Base-by-base conservation (phyloP, 1,140 invertebrate genomes). In the Drosophila obscura region DNA sequence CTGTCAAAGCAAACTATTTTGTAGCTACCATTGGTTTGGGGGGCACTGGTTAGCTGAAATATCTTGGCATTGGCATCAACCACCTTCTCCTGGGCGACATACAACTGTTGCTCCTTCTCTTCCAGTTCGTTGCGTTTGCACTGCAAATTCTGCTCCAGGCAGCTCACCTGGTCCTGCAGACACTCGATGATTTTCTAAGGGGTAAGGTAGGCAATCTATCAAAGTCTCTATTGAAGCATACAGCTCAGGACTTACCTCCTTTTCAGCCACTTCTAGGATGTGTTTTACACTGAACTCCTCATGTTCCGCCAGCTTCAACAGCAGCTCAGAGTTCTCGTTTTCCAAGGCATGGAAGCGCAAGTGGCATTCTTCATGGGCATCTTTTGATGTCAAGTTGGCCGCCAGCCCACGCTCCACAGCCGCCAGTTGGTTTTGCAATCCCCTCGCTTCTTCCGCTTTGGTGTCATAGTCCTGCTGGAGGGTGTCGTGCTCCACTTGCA, bases 61-160 rank as follows among this genome's bases (percentile, higher is more conserved):
- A 92, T 73, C 57, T 90, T 85, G 13, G 91, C 64, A 73, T 91
- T 92, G 5, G 90, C 74, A 24, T 92, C 91, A 8, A 80, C 76
- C 28, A 92, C 51, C 60, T 89, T 75, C 22, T 92, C 91, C 63
- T 92, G 91, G 7, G 84, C 67, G 59, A 80, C 89, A 59, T 92
- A 91, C 26, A 92, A 26, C 15, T 90, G 35, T 46, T 82, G 78
- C 8, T 78, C 7, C 51, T 90, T 92, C 60, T 92, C 91, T 58
- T 92, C 88, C 26, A 92, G 50, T 15, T 92, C 91, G 24, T 79
- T 69, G 0, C 81, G 84, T 28, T 92, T 92, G 15, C 73, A 73
- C 13, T 58, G 67, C 4, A 92, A 52, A 63, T 92, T 92, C 60
- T 91, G 81, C 52, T 91, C 81, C 52, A 91, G 39, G 53, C 91